Evolutionary conservation across 2,888 invertebrate species (phyloP).

Genomic region (Scaptodrosophila latifasciaeformis): DNA sequence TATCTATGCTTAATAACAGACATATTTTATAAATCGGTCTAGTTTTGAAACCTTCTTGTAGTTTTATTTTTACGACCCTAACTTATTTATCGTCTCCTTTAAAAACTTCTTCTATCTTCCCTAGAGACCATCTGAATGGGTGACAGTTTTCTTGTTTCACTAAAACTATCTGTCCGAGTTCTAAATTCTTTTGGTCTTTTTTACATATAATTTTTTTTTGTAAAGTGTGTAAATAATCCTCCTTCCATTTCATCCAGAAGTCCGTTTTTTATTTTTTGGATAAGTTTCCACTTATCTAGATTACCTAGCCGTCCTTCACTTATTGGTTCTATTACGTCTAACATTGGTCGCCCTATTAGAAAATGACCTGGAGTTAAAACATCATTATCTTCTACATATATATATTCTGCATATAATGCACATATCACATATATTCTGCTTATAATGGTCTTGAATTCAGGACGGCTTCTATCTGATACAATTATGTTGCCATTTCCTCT

Average conservation of each 20-base stretch:
- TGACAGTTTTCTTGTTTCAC: background rate
- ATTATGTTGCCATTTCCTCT: conserved; percentile 1
- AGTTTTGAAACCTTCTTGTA: background rate
- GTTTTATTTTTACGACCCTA: background rate
- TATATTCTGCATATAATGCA: background rate
- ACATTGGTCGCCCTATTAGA: background rate
- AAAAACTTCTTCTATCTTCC: background rate
- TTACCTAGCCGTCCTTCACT: background rate
- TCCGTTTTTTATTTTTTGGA: background rate
- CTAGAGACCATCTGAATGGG: background rate
- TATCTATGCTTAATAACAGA: background rate
- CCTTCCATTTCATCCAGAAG: background rate
- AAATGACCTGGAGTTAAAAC: background rate
- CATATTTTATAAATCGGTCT: background rate
- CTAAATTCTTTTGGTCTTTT: background rate
- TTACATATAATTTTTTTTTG: background rate
- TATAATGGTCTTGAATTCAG: background rate
- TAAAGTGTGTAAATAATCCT: background rate
- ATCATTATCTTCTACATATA: background rate
- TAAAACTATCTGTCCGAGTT: background rate
- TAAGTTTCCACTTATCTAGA: background rate
- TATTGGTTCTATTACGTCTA: too few species aligned
- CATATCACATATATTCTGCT: background rate
- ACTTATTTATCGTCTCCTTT: background rate
- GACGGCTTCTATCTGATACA: background rate